phyloP scores from a whole-genome alignment of 1,140 invertebrate genomes.

The Eubasilissa regina region DNA sequence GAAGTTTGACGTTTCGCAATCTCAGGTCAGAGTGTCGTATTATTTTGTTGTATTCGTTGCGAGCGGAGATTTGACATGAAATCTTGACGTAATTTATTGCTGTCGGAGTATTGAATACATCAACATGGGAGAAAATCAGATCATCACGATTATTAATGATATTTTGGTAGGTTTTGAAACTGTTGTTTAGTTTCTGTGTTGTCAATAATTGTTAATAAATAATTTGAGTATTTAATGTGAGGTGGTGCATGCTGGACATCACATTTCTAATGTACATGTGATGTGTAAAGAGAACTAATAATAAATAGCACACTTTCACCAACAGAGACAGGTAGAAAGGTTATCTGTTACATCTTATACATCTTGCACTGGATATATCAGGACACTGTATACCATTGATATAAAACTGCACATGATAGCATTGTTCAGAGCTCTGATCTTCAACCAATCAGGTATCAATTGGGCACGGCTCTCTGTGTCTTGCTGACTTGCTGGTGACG shows the following conservation, averaged over 20 bases:
- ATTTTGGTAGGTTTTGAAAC: conserved; percentile 15
- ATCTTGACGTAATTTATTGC: too few species aligned
- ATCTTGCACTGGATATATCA: too few species aligned
- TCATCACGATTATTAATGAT: conserved; percentile 10
- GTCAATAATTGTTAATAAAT: not conserved
- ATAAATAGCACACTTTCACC: not conserved
- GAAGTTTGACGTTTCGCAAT: too few species aligned
- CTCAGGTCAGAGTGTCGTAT: too few species aligned
- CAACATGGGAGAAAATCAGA: conserved; percentile 8
- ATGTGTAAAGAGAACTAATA: not conserved
- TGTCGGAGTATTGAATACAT: not conserved
- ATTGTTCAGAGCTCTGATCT: too few species aligned
- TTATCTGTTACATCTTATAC: not conserved
- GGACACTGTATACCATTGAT: too few species aligned
- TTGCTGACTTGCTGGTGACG: too few species aligned
- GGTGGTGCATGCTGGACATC: not conserved
- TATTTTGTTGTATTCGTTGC: too few species aligned
- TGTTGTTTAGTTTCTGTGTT: not conserved
- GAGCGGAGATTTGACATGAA: too few species aligned
- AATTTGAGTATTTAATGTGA: not conserved
- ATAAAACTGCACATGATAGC: too few species aligned
- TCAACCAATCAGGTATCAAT: too few species aligned
- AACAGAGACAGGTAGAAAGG: not conserved
- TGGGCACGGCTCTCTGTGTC: too few species aligned
- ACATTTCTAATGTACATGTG: not conserved